Conservation (phyloP, 2,888 invertebrate genomes). For the Acleris sparsana region DNA sequence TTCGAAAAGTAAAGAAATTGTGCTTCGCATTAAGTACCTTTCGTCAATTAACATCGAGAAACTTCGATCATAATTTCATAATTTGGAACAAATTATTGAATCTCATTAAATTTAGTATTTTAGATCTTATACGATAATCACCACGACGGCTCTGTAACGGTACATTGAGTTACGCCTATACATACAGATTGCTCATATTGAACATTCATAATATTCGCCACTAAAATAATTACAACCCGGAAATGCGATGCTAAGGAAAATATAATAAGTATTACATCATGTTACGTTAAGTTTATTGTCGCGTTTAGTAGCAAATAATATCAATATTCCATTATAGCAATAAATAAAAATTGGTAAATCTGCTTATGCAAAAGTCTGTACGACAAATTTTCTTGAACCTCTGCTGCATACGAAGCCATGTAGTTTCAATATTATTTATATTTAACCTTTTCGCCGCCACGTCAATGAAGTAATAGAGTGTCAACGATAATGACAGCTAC, state of each 20-base stretch:
- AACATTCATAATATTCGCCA: constrained; percentile 10
- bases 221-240: constrained; percentile 4
- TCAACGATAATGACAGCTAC: no score
- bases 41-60: constrained; percentile 32
- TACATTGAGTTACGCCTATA: neutral
- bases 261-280: neutral
- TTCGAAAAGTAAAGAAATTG: constrained; percentile 41
- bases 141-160: neutral
- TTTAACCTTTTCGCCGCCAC: no score
- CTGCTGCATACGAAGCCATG: no score
- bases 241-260: neutral
- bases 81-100: constrained; percentile 6
- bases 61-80: constrained; percentile 17
- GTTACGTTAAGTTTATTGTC: neutral
- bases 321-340: neutral
- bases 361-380: no score
- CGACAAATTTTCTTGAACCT: no score
- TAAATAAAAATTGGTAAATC: constrained; percentile 17
- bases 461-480: no score
- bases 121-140: neutral
- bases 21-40: constrained; percentile 51
- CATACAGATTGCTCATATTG: constrained; percentile 14
- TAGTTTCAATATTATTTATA: no score
- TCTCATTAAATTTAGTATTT: constrained; percentile 24
- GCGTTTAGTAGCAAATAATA: constrained; percentile 17